These are phyloP conservation scores for Carterocephalus palaemon DNA, from an alignment of 2,888 invertebrate species.

Conservation along the genomic window DNA sequence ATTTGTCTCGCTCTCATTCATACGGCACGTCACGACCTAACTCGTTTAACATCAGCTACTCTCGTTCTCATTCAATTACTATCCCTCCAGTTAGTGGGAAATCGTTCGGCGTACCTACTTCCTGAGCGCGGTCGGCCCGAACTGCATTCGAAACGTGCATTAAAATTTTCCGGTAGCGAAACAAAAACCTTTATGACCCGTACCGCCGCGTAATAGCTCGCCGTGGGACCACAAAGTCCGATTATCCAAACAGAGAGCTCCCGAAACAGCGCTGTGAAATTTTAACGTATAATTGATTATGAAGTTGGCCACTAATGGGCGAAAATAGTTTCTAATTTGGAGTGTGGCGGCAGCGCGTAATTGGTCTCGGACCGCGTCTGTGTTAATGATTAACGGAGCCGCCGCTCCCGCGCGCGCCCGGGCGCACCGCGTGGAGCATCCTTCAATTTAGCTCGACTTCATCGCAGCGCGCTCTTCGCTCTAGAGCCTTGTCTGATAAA, in stretches of 20 bases:
- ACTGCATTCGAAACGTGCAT: conserved; percentile 63
- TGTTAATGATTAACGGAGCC: conserved; percentile 67
- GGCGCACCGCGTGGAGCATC: conserved; percentile 42
- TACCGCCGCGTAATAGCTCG: conserved; percentile 65
- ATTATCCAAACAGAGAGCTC: conserved; percentile 72
- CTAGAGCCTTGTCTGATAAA: conserved; percentile 15
- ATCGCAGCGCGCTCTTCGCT: conserved; percentile 13
- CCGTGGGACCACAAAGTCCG: conserved; percentile 77
- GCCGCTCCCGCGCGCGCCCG: conserved; percentile 46
- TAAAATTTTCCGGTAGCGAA: conserved; percentile 62
- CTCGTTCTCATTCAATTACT: too few species aligned
- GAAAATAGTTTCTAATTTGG: conserved; percentile 78
- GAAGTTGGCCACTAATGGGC: conserved; percentile 76
- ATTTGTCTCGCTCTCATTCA: conserved; percentile 47
- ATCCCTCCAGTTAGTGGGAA: not conserved
- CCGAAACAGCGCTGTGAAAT: conserved; percentile 72
- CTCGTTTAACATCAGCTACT: not conserved
- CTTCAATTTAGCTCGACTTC: conserved; percentile 47
- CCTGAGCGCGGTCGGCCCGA: conserved; percentile 42
- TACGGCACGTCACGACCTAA: conserved; percentile 9
- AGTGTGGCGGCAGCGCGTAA: conserved; percentile 64
- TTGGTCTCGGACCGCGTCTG: conserved; percentile 67
- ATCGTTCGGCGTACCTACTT: conserved; percentile 40
- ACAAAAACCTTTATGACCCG: conserved; percentile 71
- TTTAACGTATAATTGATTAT: conserved; percentile 78